Evolutionary conservation across 2,888 invertebrate genomes (phyloP).

Genomic region (Neoaliturus tenellus): DNA sequence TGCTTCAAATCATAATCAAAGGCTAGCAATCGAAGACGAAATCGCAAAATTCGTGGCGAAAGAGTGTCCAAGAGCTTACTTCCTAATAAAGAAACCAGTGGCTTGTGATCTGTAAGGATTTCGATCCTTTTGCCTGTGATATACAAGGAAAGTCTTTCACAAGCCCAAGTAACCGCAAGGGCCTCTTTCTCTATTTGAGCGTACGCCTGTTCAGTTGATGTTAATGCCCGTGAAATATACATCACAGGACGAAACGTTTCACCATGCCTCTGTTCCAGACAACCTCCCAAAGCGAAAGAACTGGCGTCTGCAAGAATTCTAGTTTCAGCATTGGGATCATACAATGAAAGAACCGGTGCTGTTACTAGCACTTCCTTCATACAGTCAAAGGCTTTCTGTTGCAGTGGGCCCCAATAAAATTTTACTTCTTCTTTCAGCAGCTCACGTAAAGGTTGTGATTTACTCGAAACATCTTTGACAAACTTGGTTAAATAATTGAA

Average conservation of each 20-base stretch:
- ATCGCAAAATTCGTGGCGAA: slow-evolving; percentile 68
- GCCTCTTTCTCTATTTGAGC: slow-evolving; percentile 52
- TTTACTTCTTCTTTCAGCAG: background rate
- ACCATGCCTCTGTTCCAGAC: slow-evolving; percentile 65
- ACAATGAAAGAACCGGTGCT: background rate
- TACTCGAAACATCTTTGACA: slow-evolving; percentile 34
- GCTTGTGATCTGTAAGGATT: slow-evolving; percentile 71
- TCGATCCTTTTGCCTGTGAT: slow-evolving; percentile 67
- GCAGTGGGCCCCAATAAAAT: slow-evolving; percentile 4
- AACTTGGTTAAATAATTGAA: slow-evolving; percentile 58
- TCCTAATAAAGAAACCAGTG: slow-evolving; percentile 69
- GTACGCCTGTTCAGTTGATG: slow-evolving; percentile 48
- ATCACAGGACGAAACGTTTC: slow-evolving; percentile 34
- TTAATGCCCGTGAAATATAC: slow-evolving; percentile 55
- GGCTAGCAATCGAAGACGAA: slow-evolving; percentile 68
- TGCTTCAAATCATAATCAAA: slow-evolving; percentile 67
- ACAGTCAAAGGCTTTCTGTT: background rate
- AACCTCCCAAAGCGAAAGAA: slow-evolving; percentile 65
- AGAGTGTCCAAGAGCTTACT: slow-evolving; percentile 69
- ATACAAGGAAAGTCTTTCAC: slow-evolving; percentile 69
- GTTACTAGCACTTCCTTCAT: background rate
- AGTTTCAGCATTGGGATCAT: slow-evolving; percentile 62
- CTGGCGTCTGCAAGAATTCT: slow-evolving; percentile 66
- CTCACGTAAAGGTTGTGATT: background rate
- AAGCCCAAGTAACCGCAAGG: slow-evolving; percentile 68